Evolutionary conservation across 2,888 invertebrate genomes (phyloP).

Genomic region (Mythimna loreyi): DNA sequence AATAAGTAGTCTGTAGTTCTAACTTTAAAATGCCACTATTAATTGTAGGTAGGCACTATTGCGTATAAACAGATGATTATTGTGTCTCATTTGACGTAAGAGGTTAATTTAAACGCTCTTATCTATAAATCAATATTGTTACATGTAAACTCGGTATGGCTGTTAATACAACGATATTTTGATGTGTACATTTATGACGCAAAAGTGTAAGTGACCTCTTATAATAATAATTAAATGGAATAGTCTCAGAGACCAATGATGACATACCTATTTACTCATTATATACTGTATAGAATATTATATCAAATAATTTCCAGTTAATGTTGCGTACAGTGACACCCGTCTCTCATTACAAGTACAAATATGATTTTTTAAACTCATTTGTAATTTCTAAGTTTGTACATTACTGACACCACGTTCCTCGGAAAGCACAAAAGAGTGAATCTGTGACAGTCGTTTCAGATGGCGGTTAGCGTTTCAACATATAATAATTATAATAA

Average conservation of each 20-base stretch:
- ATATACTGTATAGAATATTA: no score
- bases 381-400: no score
- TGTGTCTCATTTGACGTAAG: conserved; percentile 25
- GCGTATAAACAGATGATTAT: conserved; percentile 33
- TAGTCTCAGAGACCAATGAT: conserved; percentile 30
- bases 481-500: no score
- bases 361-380: no score
- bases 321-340: no score
- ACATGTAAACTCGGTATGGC: conserved; percentile 17
- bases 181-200: conserved; percentile 45
- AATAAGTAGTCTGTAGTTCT: not conserved
- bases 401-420: no score
- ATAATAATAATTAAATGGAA: conserved; percentile 9
- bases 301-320: not conserved
- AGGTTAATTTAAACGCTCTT: conserved; percentile 34
- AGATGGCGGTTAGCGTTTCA: no score
- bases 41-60: conserved; percentile 4
- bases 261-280: conserved; percentile 91
- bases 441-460: no score
- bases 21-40: not conserved
- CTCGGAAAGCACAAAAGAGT: no score
- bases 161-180: conserved; percentile 22
- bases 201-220: conserved; percentile 52
- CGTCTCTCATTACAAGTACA: no score
- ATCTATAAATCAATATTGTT: conserved; percentile 34